phyloP scores from a whole-genome alignment of 2,797 vertebrate genomes.

The Salarias fasciatus region DNA sequence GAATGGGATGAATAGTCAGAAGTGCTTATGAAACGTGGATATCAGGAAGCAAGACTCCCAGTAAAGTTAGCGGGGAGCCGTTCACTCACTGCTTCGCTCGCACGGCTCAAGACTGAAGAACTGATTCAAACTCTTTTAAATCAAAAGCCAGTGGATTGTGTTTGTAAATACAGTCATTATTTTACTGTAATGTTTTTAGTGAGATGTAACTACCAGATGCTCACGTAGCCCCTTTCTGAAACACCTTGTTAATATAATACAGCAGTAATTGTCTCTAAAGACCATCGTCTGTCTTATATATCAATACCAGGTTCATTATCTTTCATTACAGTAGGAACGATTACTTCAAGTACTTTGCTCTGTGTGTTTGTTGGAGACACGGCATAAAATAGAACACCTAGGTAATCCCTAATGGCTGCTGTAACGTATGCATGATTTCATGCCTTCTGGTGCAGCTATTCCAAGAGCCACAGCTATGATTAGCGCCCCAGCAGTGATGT shows the following conservation, averaged over 20 bases:
- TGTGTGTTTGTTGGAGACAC: conserved; percentile 51
- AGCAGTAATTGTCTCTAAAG: conserved; percentile 38
- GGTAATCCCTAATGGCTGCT: conserved; percentile 78
- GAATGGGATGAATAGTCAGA: conserved; percentile 62
- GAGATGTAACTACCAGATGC: neutral
- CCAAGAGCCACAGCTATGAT: conserved; percentile 77
- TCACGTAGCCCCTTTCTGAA: conserved; percentile 2
- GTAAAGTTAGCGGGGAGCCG: conserved; percentile 58
- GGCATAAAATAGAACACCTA: conserved; percentile 73
- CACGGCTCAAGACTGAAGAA: conserved; percentile 22
- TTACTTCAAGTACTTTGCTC: conserved; percentile 50
- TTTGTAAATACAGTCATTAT: no score
- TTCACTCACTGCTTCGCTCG: conserved; percentile 60
- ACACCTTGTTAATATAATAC: conserved; percentile 27
- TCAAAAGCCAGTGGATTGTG: no score
- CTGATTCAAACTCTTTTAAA: no score
- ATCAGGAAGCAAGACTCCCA: conserved; percentile 56
- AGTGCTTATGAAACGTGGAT: conserved; percentile 80
- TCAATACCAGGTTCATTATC: conserved; percentile 52
- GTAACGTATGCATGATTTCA: conserved; percentile 79
- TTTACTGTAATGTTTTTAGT: no score
- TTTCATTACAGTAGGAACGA: conserved; percentile 44
- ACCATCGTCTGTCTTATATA: conserved; percentile 42
- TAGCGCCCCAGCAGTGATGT: conserved; percentile 67
- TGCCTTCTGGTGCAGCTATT: conserved; percentile 81